Base-by-base conservation (phyloP, 2,113 vertebrate species). In the Sakesphorus luctuosus region DNA sequence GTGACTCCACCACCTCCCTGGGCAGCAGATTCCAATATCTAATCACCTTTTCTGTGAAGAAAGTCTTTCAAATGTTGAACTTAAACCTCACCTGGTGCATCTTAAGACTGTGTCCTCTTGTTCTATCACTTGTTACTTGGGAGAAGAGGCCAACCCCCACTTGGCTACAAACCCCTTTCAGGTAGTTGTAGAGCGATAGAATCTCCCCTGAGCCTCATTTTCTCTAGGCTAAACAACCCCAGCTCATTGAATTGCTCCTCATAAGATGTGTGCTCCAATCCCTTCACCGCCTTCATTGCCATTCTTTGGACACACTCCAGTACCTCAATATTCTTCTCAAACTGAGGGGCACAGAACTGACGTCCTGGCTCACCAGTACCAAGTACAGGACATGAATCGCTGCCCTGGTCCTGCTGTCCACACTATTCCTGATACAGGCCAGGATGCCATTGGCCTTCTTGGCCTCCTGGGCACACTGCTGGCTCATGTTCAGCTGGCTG, bases 21-120 rank as follows among this genome's bases (percentile, higher is more conserved):
- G 26, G 36, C 18, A 66, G 68, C 8, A 44, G 26, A 13, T 59
- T 66, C 8, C 0, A 0, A 9, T 33, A 28, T 31, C 17, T 33
- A 50, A 66, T 36, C n/a, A 28, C 18, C 12, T 21, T 28, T 59
- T 28, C 15, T 23, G 15, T 11, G 1, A 66, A 59, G 44, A 50
- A 36, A 33, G 43, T 81, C 2, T 36, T 80, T 33, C 8, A 31
- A 23, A 59, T 36, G 36, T 44, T 33, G 36, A 44, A 28, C 14
- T 26, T 43, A 43, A 56, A 33, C 13, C 9, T 58, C 14, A 11
- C 9, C 21, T 13, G 36, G 25, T 49, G 25, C 9, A 56, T 21
- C 9, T 6, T 63, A 13, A 47, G 3, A 25, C n/a, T 3, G 31
- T 49, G 71, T 56, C 17, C 11, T 65, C 29, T 65, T 73, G 17